Conservation (phyloP, 2,888 invertebrate species). For the Parnassius mnemosyne region DNA sequence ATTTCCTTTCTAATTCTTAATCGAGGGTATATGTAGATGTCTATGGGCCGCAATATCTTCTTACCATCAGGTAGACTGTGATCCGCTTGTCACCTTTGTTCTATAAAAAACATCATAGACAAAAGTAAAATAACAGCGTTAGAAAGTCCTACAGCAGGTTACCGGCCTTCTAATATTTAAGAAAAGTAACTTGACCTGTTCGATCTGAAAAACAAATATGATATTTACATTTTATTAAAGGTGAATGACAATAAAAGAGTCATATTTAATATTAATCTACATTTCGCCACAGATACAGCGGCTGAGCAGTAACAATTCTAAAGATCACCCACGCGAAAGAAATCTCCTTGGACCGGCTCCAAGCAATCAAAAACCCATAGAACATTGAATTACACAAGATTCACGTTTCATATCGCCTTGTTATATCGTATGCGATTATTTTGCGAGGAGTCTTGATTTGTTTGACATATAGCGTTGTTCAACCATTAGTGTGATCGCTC, state of each 20-base stretch:
- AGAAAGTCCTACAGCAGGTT: too few relatives aligned
- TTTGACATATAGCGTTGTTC: constrained; percentile 2
- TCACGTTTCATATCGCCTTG: constrained; percentile 35
- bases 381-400: constrained; percentile 43
- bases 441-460: background rate
- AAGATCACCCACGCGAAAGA: constrained; percentile 38
- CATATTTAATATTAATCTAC: constrained; percentile 3
- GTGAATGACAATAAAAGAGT: background rate
- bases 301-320: constrained; percentile 11
- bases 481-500: background rate
- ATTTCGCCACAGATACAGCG: constrained; percentile 9
- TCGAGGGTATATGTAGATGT: too few relatives aligned
- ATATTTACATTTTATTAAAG: constrained; percentile 8
- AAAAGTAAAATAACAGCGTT: too few relatives aligned
- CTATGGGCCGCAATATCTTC: too few relatives aligned
- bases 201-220: background rate
- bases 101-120: too few relatives aligned
- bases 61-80: too few relatives aligned
- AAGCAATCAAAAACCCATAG: constrained; percentile 65
- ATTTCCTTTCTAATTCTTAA: too few relatives aligned
- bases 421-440: constrained; percentile 11
- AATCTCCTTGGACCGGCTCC: constrained; percentile 52
- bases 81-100: too few relatives aligned
- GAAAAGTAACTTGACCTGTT: too few relatives aligned
- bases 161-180: too few relatives aligned